Evolutionary conservation across 1,140 invertebrate genomes (phyloP).

Genomic region (Drosophila carrolli): DNA sequence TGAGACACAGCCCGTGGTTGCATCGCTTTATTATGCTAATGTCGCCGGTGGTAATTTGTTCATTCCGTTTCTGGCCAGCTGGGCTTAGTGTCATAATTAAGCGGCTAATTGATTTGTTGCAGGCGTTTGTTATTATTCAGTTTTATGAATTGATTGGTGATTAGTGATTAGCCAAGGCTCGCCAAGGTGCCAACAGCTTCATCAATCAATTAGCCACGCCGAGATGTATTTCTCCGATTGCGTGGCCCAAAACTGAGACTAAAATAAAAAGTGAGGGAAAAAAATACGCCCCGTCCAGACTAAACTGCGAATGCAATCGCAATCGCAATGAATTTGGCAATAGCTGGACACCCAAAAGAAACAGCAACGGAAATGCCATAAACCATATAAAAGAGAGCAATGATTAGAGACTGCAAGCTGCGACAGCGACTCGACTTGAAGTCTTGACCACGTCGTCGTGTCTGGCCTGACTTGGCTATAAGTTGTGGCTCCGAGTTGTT

Average conservation of each 20-base stretch:
- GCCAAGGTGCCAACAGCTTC: slow-evolving; percentile 74
- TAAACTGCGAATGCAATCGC: slow-evolving; percentile 40
- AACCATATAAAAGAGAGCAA: slow-evolving; percentile 64
- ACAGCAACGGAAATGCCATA: slow-evolving; percentile 58
- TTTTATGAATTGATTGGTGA: slow-evolving; percentile 73
- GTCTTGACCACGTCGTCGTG: slow-evolving; percentile 68
- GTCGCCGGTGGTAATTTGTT: slow-evolving; percentile 70
- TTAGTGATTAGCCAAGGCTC: slow-evolving; percentile 58
- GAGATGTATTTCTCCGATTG: slow-evolving; percentile 51
- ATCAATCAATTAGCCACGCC: slow-evolving; percentile 73
- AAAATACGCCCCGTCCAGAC: slow-evolving; percentile 27
- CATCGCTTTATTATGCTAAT: slow-evolving; percentile 83
- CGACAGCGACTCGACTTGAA: slow-evolving; percentile 25
- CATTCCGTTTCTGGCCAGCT: slow-evolving; percentile 64
- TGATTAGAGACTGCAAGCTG: slow-evolving; percentile 44
- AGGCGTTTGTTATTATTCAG: slow-evolving; percentile 67
- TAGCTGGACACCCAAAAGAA: slow-evolving; percentile 37
- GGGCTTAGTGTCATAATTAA: slow-evolving; percentile 81
- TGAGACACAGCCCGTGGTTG: slow-evolving; percentile 63
- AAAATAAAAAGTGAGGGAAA: not conserved
- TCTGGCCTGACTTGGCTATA: slow-evolving; percentile 42
- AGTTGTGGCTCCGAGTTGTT: not conserved
- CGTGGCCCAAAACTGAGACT: slow-evolving; percentile 17
- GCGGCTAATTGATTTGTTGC: slow-evolving; percentile 82
- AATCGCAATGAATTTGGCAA: slow-evolving; percentile 67